A percentile compares a stretch with the other conserved stretches of the same genome.
Conservation (phyloP, 2,888 invertebrate species). For the Lomographa bimaculata region DNA sequence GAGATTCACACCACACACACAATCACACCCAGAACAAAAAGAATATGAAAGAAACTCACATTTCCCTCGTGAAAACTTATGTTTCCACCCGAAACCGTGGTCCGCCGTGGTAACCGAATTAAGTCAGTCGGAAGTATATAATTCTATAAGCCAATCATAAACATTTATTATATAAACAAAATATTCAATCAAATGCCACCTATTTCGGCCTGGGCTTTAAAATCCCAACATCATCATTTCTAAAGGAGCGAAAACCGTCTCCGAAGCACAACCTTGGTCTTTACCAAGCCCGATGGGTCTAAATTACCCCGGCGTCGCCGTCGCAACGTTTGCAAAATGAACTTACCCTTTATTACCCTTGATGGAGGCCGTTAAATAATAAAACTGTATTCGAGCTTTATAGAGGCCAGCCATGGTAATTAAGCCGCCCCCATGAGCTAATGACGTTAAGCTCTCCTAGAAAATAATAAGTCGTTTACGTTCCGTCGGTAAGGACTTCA, state of each 20-base stretch:
- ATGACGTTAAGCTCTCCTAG: constrained; percentile 25
- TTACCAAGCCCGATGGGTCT: not conserved
- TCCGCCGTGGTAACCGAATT: too few species aligned
- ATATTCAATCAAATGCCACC: too few species aligned
- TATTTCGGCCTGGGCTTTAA: too few species aligned
- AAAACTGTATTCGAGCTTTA: constrained; percentile 48
- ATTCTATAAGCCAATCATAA: too few species aligned
- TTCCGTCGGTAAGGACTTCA: constrained; percentile 4
- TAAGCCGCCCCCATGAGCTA: constrained; percentile 30
- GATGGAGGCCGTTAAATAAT: constrained; percentile 57
- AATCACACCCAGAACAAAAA: too few species aligned
- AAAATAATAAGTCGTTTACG: constrained; percentile 24
- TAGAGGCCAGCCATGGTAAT: constrained; percentile 39
- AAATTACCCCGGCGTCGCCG: constrained; percentile 20
- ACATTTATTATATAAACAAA: too few species aligned
- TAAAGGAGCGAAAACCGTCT: constrained; percentile 19
- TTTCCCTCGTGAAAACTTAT: too few species aligned
- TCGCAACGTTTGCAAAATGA: constrained; percentile 38
- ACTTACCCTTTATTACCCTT: constrained; percentile 60
- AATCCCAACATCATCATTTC: not conserved
- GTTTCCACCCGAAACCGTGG: too few species aligned
- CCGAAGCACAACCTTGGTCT: constrained; percentile 23
- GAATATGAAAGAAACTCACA: too few species aligned
- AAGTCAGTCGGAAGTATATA: too few species aligned
- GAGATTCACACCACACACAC: too few species aligned